phyloP scores from a whole-genome alignment of 1,140 invertebrate species.

The Orius insidiosus region DNA sequence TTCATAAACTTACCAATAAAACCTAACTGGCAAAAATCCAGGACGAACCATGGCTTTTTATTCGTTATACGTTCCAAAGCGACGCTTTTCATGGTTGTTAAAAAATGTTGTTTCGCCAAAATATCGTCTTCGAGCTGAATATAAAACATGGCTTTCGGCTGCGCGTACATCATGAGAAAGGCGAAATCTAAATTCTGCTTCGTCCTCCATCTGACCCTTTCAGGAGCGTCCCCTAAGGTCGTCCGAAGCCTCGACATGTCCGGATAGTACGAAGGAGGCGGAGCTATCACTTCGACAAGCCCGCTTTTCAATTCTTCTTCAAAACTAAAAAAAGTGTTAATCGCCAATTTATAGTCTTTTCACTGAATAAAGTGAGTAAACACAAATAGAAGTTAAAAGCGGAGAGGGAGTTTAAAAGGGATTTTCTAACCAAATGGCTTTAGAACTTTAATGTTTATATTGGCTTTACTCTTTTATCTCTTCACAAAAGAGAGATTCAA shows the following conservation, averaged over 20 bases:
- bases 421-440: too few species aligned
- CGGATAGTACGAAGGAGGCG: conserved; percentile 74
- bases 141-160: conserved; percentile 60
- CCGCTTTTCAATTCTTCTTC: conserved; percentile 55
- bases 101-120: conserved; percentile 68
- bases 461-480: too few species aligned
- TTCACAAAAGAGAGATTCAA: too few species aligned
- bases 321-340: conserved; percentile 40
- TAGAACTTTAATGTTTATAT: too few species aligned
- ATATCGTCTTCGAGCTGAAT: conserved; percentile 93
- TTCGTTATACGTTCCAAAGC: conserved; percentile 58
- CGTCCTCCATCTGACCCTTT: conserved; percentile 82
- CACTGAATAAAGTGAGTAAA: background rate
- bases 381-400: background rate
- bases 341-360: background rate
- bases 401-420: background rate
- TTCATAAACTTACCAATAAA: conserved; percentile 53
- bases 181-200: conserved; percentile 95
- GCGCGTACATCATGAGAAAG: conserved; percentile 89
- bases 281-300: conserved; percentile 76
- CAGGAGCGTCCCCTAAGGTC: conserved; percentile 73
- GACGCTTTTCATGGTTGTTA: conserved; percentile 76
- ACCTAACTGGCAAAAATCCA: conserved; percentile 87
- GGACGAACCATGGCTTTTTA: conserved; percentile 69
- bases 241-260: conserved; percentile 57